Percentiles rank a stretch among this genome's conserved stretches.
Conservation (phyloP, 2,888 invertebrate species). For the Boloria selene region DNA sequence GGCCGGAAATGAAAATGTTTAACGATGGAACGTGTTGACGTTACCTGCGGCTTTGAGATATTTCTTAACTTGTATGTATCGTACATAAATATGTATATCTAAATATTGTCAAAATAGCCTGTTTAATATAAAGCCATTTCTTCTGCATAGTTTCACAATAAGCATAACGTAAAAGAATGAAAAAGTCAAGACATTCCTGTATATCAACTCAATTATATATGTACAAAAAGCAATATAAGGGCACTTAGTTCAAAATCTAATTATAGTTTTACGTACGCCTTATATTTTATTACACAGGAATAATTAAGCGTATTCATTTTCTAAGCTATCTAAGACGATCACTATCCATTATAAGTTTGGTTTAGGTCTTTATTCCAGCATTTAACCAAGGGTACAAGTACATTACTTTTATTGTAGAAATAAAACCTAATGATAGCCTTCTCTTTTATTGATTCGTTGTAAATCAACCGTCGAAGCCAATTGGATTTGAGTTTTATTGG, state of each 20-base stretch:
- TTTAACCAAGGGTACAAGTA: conserved; percentile 59
- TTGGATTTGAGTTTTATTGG: conserved; percentile 79
- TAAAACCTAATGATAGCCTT: conserved; percentile 79
- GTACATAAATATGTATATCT: too few species aligned
- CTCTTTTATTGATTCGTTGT: conserved; percentile 80
- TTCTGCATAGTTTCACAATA: too few species aligned
- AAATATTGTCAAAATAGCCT: too few species aligned
- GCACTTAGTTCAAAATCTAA: conserved; percentile 12
- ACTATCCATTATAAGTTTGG: conserved; percentile 32
- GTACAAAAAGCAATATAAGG: neutral
- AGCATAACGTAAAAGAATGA: neutral
- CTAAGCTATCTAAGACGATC: conserved; percentile 11
- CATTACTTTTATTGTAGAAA: conserved; percentile 78
- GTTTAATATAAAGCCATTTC: too few species aligned
- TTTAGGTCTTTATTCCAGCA: conserved; percentile 35
- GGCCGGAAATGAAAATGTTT: neutral
- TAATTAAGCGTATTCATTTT: conserved; percentile 12
- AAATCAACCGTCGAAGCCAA: conserved; percentile 77
- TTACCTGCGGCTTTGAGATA: too few species aligned
- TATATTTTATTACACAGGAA: conserved; percentile 10
- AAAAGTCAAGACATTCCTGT: neutral
- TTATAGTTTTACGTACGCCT: conserved; percentile 12
- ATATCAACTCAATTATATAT: conserved; percentile 10
- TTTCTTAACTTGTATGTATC: too few species aligned
- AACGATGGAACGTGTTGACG: too few species aligned